Evolutionary conservation across 2,888 invertebrate species (phyloP), one percentile per base, ranked within the genome.

Genomic region (Melanostoma scalare): DNA sequence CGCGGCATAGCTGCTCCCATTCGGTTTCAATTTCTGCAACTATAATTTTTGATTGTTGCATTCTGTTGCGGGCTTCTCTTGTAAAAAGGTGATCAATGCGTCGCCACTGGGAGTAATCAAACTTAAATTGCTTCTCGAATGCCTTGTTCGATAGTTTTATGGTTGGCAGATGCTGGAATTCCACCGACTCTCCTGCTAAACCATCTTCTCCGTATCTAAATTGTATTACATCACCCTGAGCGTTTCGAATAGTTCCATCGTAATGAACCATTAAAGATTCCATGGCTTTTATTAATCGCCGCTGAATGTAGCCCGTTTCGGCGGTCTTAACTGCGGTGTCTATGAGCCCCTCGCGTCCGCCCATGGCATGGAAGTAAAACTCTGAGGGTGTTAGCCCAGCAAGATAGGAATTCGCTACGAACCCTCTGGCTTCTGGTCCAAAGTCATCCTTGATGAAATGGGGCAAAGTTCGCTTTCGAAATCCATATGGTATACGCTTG

Each of bases 391-490:
- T 99, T 87, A 99, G 92, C 82, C 99, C 99, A 89, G 99, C 98
- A 88, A 99, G 95, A 90, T 99, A 99, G 0, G 98, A 98, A 91
- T 99, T 99, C 92, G 99, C 98, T 78, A 99, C 99, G 92, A 99
- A 99, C 63, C 99, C 98, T 92, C 98, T 95, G 0, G 98, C 98
- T 91, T 98, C 98, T 6, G 99, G 99, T 93, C 99, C 99, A 89
- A 98, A 98, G 93, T 99, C 99, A 91, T 99, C 98, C 92, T 99
- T 99, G 90, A 99, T 99, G 92, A 99, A 99, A 91, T 99, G 99
- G 0, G 99, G 99, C 74, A 99, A 92, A 0, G 99, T 99, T 86
- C 99, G 94, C 91, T 99, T 98, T 73, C 98, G 95, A 91, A 99
- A 99, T 68, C 99, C 99, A 89, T 98, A 99, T 0, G 99, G 99